phyloP scores from a whole-genome alignment of 2,888 invertebrate genomes.

The Phyllotreta striolata region DNA sequence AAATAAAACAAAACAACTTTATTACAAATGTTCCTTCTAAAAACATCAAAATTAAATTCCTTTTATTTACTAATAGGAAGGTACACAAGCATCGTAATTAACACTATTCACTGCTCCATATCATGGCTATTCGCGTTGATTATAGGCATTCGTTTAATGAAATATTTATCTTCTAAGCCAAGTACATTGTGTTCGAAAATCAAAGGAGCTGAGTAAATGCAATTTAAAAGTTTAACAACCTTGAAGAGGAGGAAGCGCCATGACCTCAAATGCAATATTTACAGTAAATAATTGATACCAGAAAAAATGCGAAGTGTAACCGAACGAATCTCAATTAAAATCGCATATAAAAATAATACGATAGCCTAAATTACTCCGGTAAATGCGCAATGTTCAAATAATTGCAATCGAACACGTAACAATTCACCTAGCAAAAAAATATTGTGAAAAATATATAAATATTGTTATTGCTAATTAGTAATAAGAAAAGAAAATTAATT shows the following conservation, averaged over 20 bases:
- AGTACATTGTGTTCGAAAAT: no score
- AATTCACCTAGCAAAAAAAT: slow-evolving; percentile 4
- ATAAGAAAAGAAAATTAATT: no score
- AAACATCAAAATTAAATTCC: no score
- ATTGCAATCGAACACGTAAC: slow-evolving; percentile 5
- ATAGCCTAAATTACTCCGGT: slow-evolving; percentile 6
- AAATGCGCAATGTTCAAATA: slow-evolving; percentile 3
- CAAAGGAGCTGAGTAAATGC: no score
- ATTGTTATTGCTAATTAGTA: neutral
- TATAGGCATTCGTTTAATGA: no score
- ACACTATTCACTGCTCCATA: no score
- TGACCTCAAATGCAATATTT: slow-evolving; percentile 26
- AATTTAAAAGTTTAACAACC: slow-evolving; percentile 21
- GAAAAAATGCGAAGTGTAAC: slow-evolving; percentile 21
- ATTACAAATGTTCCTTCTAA: no score
- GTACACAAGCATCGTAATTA: no score
- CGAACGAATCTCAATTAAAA: slow-evolving; percentile 10
- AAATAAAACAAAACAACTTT: no score
- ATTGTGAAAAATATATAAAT: slow-evolving; percentile 17
- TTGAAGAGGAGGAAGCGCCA: slow-evolving; percentile 9
- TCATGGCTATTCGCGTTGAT: no score
- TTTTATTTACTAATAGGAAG: no score
- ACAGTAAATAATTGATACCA: slow-evolving; percentile 22
- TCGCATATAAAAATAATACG: slow-evolving; percentile 14
- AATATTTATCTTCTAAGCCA: no score